Evolutionary conservation across 2,888 invertebrate genomes (phyloP), one percentile per base, ranked within the genome.

Genomic region (Marronus borbonicus): DNA sequence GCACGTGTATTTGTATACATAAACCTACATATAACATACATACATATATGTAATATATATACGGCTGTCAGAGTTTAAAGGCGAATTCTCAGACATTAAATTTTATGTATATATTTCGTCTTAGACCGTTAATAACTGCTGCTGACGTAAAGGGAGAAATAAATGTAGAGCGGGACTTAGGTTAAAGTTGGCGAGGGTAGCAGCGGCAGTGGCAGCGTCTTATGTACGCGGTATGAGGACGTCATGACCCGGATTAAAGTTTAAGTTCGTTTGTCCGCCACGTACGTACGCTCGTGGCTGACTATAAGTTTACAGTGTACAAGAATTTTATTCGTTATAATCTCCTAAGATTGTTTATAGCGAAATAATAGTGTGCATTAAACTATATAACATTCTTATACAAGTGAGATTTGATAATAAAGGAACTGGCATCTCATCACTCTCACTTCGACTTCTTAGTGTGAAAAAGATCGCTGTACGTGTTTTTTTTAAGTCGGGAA

Each of bases 201-300:
- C 1, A n/a, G 20, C 14, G 20, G 17, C 17, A 17, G 58, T 28
- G 31, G 39, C 39, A 17, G 72, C 62, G 62, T 31, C 24, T 10
- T 12, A 14, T 31, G 24, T 12, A 14, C 17, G 58, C 20, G 20
- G 17, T 14, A 10, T 44, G 44, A 20, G 36, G 10, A 20, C 10
- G 58, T 39, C 72, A 58, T 39, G 72, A 55, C 72, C 72, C 44
- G 50, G 72, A 72, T 72, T 72, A 72, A 72, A 60, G 58, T 72
- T 72, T 58, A 72, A 72, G 58, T 58, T 72, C 72, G 58, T 60
- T 60, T 39, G 60, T 52, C 28, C 49, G 68, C 50, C 28, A 10
- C 60, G 28, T 60, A 8, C 24, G 24, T 24, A 60, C 24, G 28
- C 28, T 24, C 44, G 44, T 44, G 44, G 12, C 44, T 10, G 44